Base-by-base conservation (phyloP, 2,113 vertebrate genomes). In the Brachypodius melanocephalos region DNA sequence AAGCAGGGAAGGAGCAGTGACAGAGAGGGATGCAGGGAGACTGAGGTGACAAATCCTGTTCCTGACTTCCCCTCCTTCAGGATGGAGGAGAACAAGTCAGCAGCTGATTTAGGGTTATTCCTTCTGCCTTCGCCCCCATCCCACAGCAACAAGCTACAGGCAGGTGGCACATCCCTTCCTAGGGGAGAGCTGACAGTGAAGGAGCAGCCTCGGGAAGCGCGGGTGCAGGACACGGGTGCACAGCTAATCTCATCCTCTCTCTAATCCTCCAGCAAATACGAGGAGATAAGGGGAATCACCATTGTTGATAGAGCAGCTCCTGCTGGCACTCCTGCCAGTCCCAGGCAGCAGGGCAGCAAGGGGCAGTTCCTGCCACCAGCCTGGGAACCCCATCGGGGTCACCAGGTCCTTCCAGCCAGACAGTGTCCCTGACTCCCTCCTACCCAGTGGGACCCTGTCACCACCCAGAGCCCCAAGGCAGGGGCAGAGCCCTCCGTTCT, bases 241-340 rank as follows among this genome's bases (percentile, higher is more conserved):
- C 17, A 54, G 89, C 40, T 95, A 96, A 95, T 96, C 94, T 92
- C 80, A 57, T 94, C 80, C 93, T 86, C 31, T 0, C 93, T 80
- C 63, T 96, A 97, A 97, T 96, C 96, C 96, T 95, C 94, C 91
- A 59, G 68, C 85, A 96, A 97, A 97, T 15, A 96, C 1, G 0
- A 31, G n/a, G 52, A 96, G 95, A 95, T 96, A 96, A 97, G 95
- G 86, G 93, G 84, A 95, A 96, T 87, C 91, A 93, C 73, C 73
- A 58, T 10, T 68, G 76, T 5, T 28, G 95, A 89, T 36, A 91
- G 89, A 86, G 87, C 80, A 91, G 89, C 84, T 92, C 89, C 89
- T 8, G 91, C 38, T 15, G 40, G 34, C 52, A 59, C 48, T 54
- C 18, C 0, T 4, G 29, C 54, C 10, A 17, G 68, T 12, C 21